A percentile compares a stretch with the other conserved stretches of the same genome.
Evolutionary conservation across 2,797 vertebrate genomes (phyloP).

Genomic region (Artibeus jamaicensis): DNA sequence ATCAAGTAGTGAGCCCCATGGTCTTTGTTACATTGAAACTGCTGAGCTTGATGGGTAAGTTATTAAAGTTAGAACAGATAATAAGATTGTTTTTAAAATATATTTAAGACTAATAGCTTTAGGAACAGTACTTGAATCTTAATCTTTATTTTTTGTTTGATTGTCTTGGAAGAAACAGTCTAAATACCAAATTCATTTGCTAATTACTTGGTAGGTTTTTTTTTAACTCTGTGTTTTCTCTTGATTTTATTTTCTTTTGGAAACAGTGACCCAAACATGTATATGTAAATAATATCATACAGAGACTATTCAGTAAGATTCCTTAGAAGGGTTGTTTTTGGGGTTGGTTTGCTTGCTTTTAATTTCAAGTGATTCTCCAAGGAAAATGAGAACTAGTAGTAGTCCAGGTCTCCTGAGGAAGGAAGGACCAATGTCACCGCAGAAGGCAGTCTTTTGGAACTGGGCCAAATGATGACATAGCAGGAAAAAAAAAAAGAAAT

Average conservation of each 20-base stretch:
- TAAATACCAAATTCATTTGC: not conserved
- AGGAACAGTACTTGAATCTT: not conserved
- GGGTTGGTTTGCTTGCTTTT: not conserved
- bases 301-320: not conserved
- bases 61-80: not conserved
- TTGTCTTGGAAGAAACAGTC: slow-evolving; percentile 30
- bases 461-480: not conserved
- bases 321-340: not conserved
- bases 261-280: not conserved
- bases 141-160: not conserved
- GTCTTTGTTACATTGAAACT: slow-evolving; percentile 92
- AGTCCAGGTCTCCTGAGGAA: not conserved
- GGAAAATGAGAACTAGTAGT: not conserved
- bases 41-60: slow-evolving; percentile 92
- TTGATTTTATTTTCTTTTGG: slow-evolving; percentile 33
- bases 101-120: slow-evolving; percentile 11
- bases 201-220: not conserved
- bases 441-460: not conserved
- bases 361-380: slow-evolving; percentile 27
- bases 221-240: not conserved
- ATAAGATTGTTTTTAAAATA: not conserved
- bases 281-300: not conserved
- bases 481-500: not conserved
- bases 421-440: not conserved
- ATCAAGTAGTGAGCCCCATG: slow-evolving; percentile 90